Base-by-base conservation (phyloP, 1,140 invertebrate genomes). In the Vollenhovia emeryi region DNA sequence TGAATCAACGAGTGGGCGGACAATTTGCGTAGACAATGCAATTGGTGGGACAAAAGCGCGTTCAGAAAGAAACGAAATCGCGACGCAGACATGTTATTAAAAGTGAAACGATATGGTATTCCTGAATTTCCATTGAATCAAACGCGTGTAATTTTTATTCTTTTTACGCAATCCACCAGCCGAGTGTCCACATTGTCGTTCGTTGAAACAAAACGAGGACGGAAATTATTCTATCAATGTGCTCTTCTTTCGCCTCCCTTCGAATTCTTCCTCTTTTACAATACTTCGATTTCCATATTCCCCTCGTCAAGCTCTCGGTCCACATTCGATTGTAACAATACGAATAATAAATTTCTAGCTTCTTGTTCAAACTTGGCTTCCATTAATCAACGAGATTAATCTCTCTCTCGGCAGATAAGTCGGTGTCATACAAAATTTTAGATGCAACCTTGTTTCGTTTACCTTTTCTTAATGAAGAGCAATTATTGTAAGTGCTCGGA, bases 11-110 rank as follows among this genome's bases (percentile, higher is more conserved):
- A 82, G 78, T n/a, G 66, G 66, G 36, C 21, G 66, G 78, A 82
- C 78, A 71, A 82, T 82, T 82, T 82, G 78, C 50, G 66, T 82
- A 57, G 78, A 82, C 78, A 82, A 82, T 82, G 78, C 78, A 84
- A 84, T 75, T 76, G 71, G 57, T 50, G 24, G 60, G 83, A 78
- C 60, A 78, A 78, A 76, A 85, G 73, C 73, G 74, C 83, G 83
- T 74, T 76, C 27, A 48, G 71, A 76, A 76, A 74, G 80, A 76
- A 84, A 75, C 59, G 80, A 84, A 76, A 84, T 82, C 80, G 71
- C 73, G 21, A 84, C 24, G 78, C 75, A 64, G 52, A 66, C 62
- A 66, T 69, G 78, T 82, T 80, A 82, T 86, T 80, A 69, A 83
- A 62, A 57, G 84, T 43, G 76, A 86, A 82, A 66, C 59, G 78